Percentiles rank a stretch among this genome's conserved stretches.
phyloP scores from a whole-genome alignment of 2,113 vertebrate genomes.

The Calidris pugnax region DNA sequence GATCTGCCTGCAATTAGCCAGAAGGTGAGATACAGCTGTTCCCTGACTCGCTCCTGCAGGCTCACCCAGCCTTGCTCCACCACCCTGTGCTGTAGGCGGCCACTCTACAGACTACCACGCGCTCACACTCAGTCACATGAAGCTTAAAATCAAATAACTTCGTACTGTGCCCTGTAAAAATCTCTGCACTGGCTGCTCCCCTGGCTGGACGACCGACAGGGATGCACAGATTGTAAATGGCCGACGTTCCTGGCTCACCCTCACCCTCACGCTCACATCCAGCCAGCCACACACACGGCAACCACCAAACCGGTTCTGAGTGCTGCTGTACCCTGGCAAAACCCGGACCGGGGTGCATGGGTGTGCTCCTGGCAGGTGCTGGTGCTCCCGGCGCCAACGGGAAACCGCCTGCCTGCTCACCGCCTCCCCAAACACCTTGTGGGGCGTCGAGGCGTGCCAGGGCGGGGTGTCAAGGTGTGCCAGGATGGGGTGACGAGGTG shows the following conservation, averaged over 20 bases:
- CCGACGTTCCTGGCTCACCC: neutral
- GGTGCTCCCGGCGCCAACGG: neutral
- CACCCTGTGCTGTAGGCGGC: neutral
- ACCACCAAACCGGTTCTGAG: accelerated
- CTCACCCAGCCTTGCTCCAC: neutral
- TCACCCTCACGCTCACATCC: neutral
- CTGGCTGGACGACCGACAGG: neutral
- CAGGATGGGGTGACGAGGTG: no score
- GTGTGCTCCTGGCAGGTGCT: neutral
- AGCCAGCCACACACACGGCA: neutral
- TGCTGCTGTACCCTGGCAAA: accelerated
- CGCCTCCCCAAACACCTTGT: accelerated
- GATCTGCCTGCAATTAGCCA: neutral
- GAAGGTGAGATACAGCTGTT: neutral
- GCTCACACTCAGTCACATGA: accelerated
- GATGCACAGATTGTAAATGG: neutral
- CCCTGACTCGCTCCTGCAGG: neutral
- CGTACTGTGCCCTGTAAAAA: neutral
- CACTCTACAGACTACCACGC: no score
- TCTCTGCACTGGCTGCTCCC: neutral
- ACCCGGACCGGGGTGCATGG: accelerated
- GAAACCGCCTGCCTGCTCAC: neutral
- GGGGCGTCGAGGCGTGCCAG: neutral
- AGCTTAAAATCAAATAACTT: neutral
- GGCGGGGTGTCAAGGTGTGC: accelerated